A percentile compares a stretch with the other conserved stretches of the same genome.
phyloP scores from a whole-genome alignment of 2,113 vertebrate species.

The Candoia aspera region DNA sequence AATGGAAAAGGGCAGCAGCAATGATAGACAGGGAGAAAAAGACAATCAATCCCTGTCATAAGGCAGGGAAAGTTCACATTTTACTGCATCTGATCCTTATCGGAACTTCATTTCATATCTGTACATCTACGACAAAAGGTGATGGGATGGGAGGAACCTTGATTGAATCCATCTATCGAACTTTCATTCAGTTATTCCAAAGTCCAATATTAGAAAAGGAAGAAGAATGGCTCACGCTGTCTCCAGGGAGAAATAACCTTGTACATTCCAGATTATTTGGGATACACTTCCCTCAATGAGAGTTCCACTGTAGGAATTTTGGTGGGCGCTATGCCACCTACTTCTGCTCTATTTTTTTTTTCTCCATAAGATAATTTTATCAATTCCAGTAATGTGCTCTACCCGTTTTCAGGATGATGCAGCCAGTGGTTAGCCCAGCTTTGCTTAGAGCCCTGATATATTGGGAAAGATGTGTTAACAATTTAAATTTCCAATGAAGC shows the following conservation, averaged over 20 bases:
- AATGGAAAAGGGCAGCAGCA: constrained; percentile 42
- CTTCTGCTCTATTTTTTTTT: neutral
- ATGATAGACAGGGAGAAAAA: constrained; percentile 34
- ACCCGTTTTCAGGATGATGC: neutral
- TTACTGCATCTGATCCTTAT: constrained; percentile 29
- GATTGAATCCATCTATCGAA: too few relatives aligned
- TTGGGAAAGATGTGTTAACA: neutral
- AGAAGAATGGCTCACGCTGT: neutral
- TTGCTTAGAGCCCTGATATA: neutral
- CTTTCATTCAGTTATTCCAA: neutral
- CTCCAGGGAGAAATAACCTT: neutral
- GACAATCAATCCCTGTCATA: neutral
- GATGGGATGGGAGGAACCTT: neutral
- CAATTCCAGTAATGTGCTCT: neutral
- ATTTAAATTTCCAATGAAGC: neutral
- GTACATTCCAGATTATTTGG: neutral
- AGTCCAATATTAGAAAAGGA: neutral
- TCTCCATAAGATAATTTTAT: neutral
- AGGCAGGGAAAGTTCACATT: constrained; percentile 44
- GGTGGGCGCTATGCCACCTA: neutral
- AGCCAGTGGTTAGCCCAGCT: neutral
- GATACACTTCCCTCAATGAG: neutral
- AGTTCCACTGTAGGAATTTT: neutral
- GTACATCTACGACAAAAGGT: neutral
- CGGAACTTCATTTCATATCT: constrained; percentile 9